Evolutionary conservation across 2,113 vertebrate genomes (phyloP).

Genomic region (Mirounga angustirostris): DNA sequence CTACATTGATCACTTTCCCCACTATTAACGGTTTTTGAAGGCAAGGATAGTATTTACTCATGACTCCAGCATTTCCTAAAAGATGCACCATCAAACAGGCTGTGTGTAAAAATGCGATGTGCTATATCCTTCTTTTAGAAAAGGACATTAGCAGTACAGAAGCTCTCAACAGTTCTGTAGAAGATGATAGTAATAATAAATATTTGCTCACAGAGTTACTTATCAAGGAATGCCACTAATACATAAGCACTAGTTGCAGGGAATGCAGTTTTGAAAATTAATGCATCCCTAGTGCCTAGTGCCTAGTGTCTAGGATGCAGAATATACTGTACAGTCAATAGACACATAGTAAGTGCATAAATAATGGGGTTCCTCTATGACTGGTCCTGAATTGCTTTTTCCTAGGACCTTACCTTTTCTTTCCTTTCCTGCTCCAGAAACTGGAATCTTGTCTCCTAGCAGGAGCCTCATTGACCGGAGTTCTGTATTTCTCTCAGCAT

Average conservation of each 20-base stretch:
- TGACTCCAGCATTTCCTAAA: slow-evolving; percentile 6
- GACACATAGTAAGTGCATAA: not conserved
- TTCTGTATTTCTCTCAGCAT: not conserved
- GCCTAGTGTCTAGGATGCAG: not conserved
- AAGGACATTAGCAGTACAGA: not conserved
- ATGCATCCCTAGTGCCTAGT: not conserved
- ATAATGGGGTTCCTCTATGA: not conserved
- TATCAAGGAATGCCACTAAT: slow-evolving; percentile 4
- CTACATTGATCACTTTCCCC: not conserved
- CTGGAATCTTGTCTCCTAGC: not conserved
- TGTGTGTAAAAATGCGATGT: not conserved
- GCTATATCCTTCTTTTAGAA: not conserved
- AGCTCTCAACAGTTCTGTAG: not conserved
- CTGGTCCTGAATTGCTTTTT: not conserved
- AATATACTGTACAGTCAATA: not conserved
- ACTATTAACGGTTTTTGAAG: not conserved
- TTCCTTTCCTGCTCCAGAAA: not conserved
- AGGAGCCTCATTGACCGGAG: not conserved
- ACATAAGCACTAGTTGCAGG: not conserved
- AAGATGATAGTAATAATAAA: slow-evolving; percentile 45
- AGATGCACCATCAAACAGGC: not conserved
- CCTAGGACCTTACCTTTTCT: not conserved
- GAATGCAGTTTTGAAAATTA: not conserved
- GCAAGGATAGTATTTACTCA: not conserved
- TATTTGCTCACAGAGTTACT: not conserved